Evolutionary conservation across 2,888 invertebrate species (phyloP).

Genomic region (Ceraclea dissimilis): DNA sequence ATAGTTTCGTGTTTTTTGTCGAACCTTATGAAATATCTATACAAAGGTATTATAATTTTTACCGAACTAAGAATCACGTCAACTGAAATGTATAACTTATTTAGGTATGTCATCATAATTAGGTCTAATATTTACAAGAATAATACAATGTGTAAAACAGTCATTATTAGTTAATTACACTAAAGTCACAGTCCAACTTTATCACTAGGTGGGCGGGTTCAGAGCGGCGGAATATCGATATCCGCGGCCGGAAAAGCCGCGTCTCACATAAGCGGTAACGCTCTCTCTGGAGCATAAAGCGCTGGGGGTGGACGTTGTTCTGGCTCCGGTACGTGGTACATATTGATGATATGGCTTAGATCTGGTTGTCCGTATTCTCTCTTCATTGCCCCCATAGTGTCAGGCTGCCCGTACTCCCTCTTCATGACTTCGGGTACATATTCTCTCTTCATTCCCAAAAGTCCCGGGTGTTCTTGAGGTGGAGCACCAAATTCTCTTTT

Average conservation of each 20-base stretch:
- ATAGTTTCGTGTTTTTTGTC: too few species aligned
- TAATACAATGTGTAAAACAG: constrained; percentile 13
- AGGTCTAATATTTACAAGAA: constrained; percentile 20
- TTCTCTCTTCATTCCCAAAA: constrained; percentile 41
- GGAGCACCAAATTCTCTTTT: constrained; percentile 39
- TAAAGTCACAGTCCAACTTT: not conserved
- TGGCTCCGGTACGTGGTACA: constrained; percentile 58
- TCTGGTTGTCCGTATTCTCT: constrained; percentile 62
- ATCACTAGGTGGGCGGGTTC: constrained; percentile 31
- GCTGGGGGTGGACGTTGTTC: constrained; percentile 43
- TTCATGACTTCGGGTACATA: constrained; percentile 47
- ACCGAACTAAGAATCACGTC: constrained; percentile 12
- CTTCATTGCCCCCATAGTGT: constrained; percentile 51
- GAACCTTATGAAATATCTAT: too few species aligned
- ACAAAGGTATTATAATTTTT: too few species aligned
- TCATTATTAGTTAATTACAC: constrained; percentile 4
- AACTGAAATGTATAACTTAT: constrained; percentile 11
- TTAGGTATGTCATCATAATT: not conserved
- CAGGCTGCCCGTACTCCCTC: constrained; percentile 47
- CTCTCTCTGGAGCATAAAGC: constrained; percentile 53
- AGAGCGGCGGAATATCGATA: constrained; percentile 57
- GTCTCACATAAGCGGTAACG: constrained; percentile 57
- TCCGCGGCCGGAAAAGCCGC: constrained; percentile 60
- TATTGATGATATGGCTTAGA: constrained; percentile 58
- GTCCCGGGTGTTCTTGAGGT: constrained; percentile 38